These are phyloP conservation scores for Steinernema scapterisci DNA, from an alignment of 2,888 invertebrate genomes.

Conservation along the genomic window DNA sequence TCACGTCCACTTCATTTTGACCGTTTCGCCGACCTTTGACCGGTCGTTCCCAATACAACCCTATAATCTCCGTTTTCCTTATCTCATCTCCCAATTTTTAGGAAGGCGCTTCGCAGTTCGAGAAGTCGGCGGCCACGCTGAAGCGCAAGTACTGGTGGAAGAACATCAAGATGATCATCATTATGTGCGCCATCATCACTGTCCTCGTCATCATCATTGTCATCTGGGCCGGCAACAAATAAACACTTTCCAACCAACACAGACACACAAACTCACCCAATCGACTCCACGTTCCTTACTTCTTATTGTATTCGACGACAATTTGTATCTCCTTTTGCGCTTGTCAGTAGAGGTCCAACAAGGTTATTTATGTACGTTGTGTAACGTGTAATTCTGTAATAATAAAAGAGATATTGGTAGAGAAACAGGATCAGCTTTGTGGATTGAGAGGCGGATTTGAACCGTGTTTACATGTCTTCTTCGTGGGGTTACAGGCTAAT, in stretches of 20 bases:
- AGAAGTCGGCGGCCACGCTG: constrained; percentile 67
- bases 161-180: constrained; percentile 68
- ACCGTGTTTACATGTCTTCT: too few species aligned
- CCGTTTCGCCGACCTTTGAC: neutral
- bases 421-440: too few species aligned
- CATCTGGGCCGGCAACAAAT: constrained; percentile 60
- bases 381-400: constrained; percentile 10
- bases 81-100: constrained; percentile 41
- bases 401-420: constrained; percentile 23
- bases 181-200: constrained; percentile 65
- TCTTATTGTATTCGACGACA: neutral
- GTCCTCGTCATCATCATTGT: constrained; percentile 64
- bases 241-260: constrained; percentile 13
- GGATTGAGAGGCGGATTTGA: too few species aligned
- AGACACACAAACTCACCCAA: neutral
- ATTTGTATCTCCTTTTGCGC: constrained; percentile 23
- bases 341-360: constrained; percentile 7
- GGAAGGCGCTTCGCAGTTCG: constrained; percentile 68
- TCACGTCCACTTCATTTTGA: neutral
- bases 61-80: neutral
- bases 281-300: neutral
- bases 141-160: constrained; percentile 69
- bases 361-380: neutral
- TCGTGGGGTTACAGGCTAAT: too few species aligned
- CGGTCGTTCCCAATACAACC: too few species aligned